Evolutionary conservation across 1,140 invertebrate genomes (phyloP).

Genomic region (Mamestra configurata): DNA sequence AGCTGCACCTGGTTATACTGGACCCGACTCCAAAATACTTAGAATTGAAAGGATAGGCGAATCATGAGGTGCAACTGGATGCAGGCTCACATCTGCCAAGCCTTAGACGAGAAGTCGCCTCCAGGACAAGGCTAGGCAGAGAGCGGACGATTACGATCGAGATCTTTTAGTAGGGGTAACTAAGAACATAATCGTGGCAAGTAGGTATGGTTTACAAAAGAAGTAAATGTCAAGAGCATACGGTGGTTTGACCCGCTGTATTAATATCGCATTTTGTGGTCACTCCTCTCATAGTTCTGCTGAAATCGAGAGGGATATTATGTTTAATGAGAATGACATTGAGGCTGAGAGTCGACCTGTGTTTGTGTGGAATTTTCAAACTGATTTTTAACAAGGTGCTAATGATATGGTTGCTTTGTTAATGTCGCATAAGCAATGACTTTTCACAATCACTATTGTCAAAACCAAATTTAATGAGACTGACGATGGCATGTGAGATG

Average conservation of each 20-base stretch:
- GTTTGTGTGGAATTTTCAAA: background rate
- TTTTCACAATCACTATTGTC: too few relatives aligned
- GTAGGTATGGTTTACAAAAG: constrained; percentile 16
- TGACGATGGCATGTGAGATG: too few relatives aligned
- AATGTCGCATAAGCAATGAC: background rate
- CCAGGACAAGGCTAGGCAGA: too few relatives aligned
- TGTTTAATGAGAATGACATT: constrained; percentile 25
- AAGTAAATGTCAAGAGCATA: constrained; percentile 50
- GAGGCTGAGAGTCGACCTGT: background rate
- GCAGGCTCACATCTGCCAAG: too few relatives aligned
- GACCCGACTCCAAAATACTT: too few relatives aligned
- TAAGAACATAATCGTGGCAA: background rate
- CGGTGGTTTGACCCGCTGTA: constrained; percentile 36
- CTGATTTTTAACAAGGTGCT: constrained; percentile 1
- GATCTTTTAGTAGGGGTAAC: background rate
- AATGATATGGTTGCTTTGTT: background rate
- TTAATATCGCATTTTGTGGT: constrained; percentile 43
- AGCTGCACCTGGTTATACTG: too few relatives aligned
- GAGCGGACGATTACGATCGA: background rate
- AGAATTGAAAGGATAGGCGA: too few relatives aligned
- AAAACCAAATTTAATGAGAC: too few relatives aligned
- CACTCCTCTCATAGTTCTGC: constrained; percentile 12
- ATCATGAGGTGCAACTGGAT: too few relatives aligned
- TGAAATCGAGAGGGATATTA: constrained; percentile 32
- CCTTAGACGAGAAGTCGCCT: too few relatives aligned